phyloP scores from a whole-genome alignment of 2,113 vertebrate genomes.

The Malurus cyaneus region DNA sequence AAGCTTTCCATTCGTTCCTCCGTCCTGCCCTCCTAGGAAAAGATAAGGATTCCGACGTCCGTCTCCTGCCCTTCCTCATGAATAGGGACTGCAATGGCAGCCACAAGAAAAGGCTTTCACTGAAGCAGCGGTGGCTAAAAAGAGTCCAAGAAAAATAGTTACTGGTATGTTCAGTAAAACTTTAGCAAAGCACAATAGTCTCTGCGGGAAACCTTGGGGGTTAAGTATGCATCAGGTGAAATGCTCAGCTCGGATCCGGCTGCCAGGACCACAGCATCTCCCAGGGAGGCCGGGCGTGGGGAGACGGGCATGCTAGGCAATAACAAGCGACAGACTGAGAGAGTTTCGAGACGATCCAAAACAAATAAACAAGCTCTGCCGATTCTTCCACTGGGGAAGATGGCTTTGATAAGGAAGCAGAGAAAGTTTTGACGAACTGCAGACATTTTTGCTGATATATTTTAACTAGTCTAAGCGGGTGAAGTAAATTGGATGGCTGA shows the following conservation, averaged over 20 bases:
- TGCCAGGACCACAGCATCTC: neutral
- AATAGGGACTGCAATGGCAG: neutral
- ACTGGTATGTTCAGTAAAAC: neutral
- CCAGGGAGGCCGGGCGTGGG: neutral
- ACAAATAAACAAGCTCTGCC: slow-evolving; percentile 34
- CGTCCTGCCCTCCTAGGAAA: neutral
- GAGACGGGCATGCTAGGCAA: neutral
- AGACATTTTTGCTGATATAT: neutral
- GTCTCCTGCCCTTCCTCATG: neutral
- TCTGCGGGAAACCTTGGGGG: neutral
- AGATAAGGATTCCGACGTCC: neutral
- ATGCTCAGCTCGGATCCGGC: neutral
- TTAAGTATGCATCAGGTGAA: neutral
- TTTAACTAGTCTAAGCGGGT: neutral
- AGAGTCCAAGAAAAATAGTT: neutral
- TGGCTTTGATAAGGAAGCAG: neutral
- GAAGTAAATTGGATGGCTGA: neutral
- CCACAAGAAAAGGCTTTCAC: neutral
- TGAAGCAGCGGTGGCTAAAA: neutral
- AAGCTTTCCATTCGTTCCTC: neutral
- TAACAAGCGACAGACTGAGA: neutral
- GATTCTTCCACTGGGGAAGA: neutral
- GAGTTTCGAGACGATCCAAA: neutral
- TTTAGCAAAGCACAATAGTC: neutral
- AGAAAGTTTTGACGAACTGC: slow-evolving; percentile 8